These are phyloP conservation scores for Lycodopsis pacificus DNA, from an alignment of 2,797 vertebrate genomes.

Conservation along the genomic window DNA sequence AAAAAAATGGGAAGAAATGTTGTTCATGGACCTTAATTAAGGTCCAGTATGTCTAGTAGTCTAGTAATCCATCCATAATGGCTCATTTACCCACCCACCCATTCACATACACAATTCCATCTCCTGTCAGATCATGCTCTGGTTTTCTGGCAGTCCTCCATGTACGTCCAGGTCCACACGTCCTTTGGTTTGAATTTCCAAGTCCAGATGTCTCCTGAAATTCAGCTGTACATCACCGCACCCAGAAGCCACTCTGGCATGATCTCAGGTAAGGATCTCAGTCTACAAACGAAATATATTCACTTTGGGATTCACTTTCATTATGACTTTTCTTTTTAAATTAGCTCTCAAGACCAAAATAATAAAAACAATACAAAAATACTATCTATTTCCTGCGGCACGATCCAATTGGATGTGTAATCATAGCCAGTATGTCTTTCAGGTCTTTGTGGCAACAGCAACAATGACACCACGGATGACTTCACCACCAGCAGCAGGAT, in stretches of 20 bases:
- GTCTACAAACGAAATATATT: neutral
- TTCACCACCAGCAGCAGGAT: constrained; percentile 86
- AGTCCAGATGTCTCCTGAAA: constrained; percentile 76
- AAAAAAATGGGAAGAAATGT: neutral
- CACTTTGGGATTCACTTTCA: neutral
- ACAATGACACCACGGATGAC: constrained; percentile 85
- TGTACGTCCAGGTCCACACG: constrained; percentile 78
- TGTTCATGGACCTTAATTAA: too few relatives aligned
- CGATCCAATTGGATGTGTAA: neutral
- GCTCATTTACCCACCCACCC: accelerated
- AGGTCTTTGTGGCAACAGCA: constrained; percentile 89
- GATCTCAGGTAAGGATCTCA: constrained; percentile 69
- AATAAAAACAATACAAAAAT: neutral
- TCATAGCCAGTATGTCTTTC: neutral
- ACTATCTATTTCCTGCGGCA: neutral
- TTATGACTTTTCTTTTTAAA: neutral
- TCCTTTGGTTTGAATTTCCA: constrained; percentile 77
- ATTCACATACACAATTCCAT: constrained; percentile 1
- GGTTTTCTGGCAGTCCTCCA: constrained; percentile 84
- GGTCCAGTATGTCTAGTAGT: neutral
- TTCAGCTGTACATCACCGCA: constrained; percentile 78
- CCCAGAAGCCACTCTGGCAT: constrained; percentile 26
- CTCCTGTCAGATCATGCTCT: constrained; percentile 62
- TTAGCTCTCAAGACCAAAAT: neutral
- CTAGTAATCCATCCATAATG: neutral